Conservation (phyloP, 2,888 invertebrate species). For the Acronicta psi region DNA sequence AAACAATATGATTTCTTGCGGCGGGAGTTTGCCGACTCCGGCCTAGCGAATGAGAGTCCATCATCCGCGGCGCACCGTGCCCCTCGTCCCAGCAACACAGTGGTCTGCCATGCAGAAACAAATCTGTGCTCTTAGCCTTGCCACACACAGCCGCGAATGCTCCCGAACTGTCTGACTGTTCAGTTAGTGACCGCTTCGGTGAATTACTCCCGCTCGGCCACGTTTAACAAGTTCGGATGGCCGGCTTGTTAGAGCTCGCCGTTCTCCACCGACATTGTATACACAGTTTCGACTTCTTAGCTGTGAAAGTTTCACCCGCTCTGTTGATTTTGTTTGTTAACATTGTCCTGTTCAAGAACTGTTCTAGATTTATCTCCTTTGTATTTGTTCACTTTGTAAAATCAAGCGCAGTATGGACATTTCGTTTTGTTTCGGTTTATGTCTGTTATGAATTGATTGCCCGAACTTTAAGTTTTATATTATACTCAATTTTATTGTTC, state of each 20-base stretch:
- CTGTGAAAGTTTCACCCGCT: constrained; percentile 80
- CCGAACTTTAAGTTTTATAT: constrained; percentile 19
- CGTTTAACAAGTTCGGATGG: constrained; percentile 84
- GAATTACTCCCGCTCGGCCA: constrained; percentile 74
- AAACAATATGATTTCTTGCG: constrained; percentile 86
- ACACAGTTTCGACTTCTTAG: constrained; percentile 84
- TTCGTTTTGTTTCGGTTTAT: constrained; percentile 37
- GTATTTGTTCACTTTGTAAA: constrained; percentile 56
- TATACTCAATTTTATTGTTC: constrained; percentile 6
- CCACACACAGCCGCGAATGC: constrained; percentile 63
- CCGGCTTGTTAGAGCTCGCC: constrained; percentile 83
- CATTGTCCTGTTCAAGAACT: constrained; percentile 72
- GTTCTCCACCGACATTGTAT: constrained; percentile 77
- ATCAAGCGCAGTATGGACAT: constrained; percentile 61
- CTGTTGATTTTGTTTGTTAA: constrained; percentile 83
- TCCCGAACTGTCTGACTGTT: constrained; percentile 71
- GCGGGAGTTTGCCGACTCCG: constrained; percentile 76
- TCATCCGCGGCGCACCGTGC: constrained; percentile 62
- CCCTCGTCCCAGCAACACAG: constrained; percentile 42
- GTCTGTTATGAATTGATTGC: constrained; percentile 28
- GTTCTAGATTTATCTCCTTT: constrained; percentile 59
- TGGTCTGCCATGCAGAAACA: constrained; percentile 52
- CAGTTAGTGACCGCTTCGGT: constrained; percentile 73
- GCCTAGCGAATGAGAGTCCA: constrained; percentile 80
- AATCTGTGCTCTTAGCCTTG: constrained; percentile 49